Evolutionary conservation across 2,113 vertebrate species (phyloP).

Genomic region (Chamaea fasciata): DNA sequence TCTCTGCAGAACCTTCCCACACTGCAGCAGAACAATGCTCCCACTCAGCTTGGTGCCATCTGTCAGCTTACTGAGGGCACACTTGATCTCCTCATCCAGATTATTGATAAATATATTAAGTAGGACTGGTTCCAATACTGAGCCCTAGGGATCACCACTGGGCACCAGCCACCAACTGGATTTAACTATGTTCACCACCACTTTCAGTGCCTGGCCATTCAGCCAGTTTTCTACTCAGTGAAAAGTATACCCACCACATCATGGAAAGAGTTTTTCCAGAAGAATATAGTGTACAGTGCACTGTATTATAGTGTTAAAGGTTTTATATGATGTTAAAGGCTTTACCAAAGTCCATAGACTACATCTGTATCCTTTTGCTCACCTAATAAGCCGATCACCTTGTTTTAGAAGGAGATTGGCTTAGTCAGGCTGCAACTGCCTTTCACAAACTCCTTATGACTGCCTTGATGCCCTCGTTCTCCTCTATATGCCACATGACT

Average conservation of each 20-base stretch:
- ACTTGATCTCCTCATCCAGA: neutral
- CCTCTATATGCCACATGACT: too few relatives aligned
- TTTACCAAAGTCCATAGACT: neutral
- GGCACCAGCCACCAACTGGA: neutral
- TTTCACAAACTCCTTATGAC: neutral
- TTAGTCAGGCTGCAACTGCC: too few relatives aligned
- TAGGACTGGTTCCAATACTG: neutral
- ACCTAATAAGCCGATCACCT: neutral
- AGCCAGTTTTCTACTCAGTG: neutral
- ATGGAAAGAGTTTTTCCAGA: neutral
- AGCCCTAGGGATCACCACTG: neutral
- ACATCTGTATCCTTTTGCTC: neutral
- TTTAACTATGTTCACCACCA: neutral
- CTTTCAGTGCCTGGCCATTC: too few relatives aligned
- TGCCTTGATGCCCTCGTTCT: neutral
- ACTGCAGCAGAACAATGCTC: neutral
- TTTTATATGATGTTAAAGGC: neutral
- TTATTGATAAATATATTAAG: neutral
- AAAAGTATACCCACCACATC: neutral
- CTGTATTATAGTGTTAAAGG: neutral
- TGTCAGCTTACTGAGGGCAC: neutral
- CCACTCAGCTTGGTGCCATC: neutral
- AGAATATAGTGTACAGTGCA: neutral
- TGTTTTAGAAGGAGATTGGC: too few relatives aligned
- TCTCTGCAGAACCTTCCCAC: neutral